Percentiles rank a stretch among this genome's conserved stretches.
Evolutionary conservation across 2,888 invertebrate species (phyloP).

Genomic region (Sesamia inferens): DNA sequence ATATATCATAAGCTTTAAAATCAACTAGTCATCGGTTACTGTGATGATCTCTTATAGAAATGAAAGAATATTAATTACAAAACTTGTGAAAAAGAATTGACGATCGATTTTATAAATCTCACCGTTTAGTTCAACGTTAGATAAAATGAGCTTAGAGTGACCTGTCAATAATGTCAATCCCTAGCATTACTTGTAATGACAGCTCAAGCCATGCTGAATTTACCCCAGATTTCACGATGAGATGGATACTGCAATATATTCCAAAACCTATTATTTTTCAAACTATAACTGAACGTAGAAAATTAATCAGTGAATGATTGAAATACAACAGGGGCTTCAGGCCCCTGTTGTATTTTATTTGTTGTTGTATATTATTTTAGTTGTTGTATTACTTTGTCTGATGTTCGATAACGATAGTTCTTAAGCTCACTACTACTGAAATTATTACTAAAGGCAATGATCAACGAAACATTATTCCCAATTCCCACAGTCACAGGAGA

Average conservation of each 20-base stretch:
- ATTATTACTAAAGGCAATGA: neutral
- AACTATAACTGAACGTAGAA: no score
- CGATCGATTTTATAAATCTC: no score
- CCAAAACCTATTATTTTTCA: no score
- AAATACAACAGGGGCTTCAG: neutral
- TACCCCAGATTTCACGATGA: no score
- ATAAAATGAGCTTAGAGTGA: no score
- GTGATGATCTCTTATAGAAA: neutral
- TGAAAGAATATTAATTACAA: neutral
- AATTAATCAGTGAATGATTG: neutral
- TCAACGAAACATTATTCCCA: neutral
- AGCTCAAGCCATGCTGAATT: no score
- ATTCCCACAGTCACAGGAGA: constrained; percentile 46
- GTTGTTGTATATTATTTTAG: no score
- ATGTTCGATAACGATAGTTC: neutral
- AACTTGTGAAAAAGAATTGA: neutral
- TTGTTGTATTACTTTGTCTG: neutral
- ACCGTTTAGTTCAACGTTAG: no score
- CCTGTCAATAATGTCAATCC: no score
- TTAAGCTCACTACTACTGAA: neutral
- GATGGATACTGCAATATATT: no score
- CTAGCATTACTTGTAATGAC: no score
- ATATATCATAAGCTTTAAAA: constrained; percentile 6
- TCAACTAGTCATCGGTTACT: neutral
- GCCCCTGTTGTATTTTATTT: no score